Evolutionary conservation across 2,113 vertebrate genomes (phyloP), one percentile per base, ranked within the genome.

Genomic region (Lamprotornis superbus): DNA sequence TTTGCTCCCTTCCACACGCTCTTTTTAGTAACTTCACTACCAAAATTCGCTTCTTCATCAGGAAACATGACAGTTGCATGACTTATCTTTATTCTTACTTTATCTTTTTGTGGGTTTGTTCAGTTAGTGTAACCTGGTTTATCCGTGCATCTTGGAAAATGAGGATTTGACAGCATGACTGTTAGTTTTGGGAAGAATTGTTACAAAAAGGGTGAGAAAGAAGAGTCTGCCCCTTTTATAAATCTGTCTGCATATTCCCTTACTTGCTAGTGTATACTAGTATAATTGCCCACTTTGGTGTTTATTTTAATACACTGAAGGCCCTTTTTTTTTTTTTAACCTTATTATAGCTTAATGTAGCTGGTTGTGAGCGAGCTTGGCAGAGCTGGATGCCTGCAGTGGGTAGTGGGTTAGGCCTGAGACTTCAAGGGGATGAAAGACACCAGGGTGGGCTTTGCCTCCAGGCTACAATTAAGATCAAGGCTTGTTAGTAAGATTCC

Each of bases 371-470:
- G 84, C 27, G 39, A 80, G 59, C 60, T 83, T 97, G 95, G 85
- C 94, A 94, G 76, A 46, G 23, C 25, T 85, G 90, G 39, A 59
- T 94, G 84, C 70, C 77, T 94, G 85, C 55, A 80, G 75, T 86
- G 94, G 94, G 83, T 95, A 91, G 87, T 74, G 79, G 84, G 67
- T 87, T 94, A 87, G 79, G 39, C 23, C 59, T 88, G 78, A 90
- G 50, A 90, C 85, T 96, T 95, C 82, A 93, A 93, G 88, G 49
- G 87, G 59, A 97, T 95, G 82, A 95, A 96, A 95, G 78, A 94
- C 91, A 93, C 82, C 84, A 85, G 95, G 93, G 93, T 97, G 96
- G 94, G 96, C 95, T 95, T 95, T 95, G 85, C 84, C 95, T 96
- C 35, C 33, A 74, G 75, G 93, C 95, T 96, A 24, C 79, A 90